Base-by-base conservation (phyloP, 2,888 invertebrate genomes). In the Melanargia galathea region DNA sequence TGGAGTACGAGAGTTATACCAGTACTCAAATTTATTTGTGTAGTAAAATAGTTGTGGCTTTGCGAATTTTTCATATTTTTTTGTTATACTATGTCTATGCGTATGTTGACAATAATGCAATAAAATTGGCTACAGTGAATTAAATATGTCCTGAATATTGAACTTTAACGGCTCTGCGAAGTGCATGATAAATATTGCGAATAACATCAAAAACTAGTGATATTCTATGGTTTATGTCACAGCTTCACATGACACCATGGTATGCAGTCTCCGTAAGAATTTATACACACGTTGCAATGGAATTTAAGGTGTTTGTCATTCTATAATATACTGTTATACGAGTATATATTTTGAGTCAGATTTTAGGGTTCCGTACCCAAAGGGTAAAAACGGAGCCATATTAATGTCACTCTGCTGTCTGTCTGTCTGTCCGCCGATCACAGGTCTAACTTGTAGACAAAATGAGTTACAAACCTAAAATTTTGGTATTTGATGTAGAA, bases 261-360 rank as follows among this genome's bases (percentile, higher is more conserved):
- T 58, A 46, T 60, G 62, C 62, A 49, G 75, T 73, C 76, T 71
- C 73, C 75, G 72, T 81, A 81, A 82, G 81, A 81, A 81, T 84
- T 81, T 80, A 84, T 85, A 84, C 76, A 72, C 71, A 74, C 72
- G 66, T 70, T 75, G 74, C 73, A 73, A 76, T 73, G 79, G 79
- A 75, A 70, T 71, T 70, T 69, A 80, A 86, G 84, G 86, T 86
- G 81, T 82, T 74, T 84, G 81, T 84, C 78, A 74, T 83, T 85
- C 76, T 78, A 74, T 58, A 69, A 60, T 71, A 70, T n/a, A n/a
- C n/a, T n/a, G 65, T 49, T 59, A 49, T 56, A 20, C 7, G 24
- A 49, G 38, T 13, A 11, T 13, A 38, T n/a, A 38, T n/a, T n/a
- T n/a, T n/a, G n/a, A n/a, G n/a, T n/a, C n/a, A n/a, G n/a, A n/a